Conservation (phyloP, 2,888 invertebrate species). For the Idaea dimidiata region DNA sequence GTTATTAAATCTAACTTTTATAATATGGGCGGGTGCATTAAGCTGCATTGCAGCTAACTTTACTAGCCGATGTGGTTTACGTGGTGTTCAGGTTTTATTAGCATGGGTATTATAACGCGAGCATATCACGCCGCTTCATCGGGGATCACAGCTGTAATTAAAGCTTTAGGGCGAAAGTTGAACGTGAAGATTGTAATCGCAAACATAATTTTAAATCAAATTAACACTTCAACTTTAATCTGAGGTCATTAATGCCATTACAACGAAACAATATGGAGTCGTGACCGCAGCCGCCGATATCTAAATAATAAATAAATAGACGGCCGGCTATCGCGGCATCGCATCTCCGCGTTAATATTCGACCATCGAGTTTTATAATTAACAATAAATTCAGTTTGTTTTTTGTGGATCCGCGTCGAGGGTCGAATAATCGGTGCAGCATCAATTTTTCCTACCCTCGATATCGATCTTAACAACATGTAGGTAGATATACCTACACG, state of each 20-base stretch:
- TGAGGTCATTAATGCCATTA: conserved; percentile 79
- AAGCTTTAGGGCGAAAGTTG: conserved; percentile 73
- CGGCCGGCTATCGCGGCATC: conserved; percentile 64
- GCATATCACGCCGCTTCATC: conserved; percentile 61
- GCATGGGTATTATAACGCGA: conserved; percentile 40
- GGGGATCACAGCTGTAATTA: conserved; percentile 68
- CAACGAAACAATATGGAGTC: conserved; percentile 77
- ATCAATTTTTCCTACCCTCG: conserved; percentile 67
- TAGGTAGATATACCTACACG: conserved; percentile 27
- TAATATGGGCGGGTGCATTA: conserved; percentile 53
- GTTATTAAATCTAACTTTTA: conserved; percentile 54
- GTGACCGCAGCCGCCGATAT: conserved; percentile 75
- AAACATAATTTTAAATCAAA: conserved; percentile 79
- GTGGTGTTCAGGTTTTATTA: conserved; percentile 50
- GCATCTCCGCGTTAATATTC: conserved; percentile 77
- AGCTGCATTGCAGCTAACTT: conserved; percentile 52
- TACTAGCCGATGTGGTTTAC: conserved; percentile 38
- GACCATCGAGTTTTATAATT: conserved; percentile 77
- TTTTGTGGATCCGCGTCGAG: conserved; percentile 61
- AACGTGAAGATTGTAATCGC: conserved; percentile 74
- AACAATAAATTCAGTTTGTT: conserved; percentile 79
- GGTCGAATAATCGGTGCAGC: conserved; percentile 44
- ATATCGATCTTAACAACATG: conserved; percentile 75
- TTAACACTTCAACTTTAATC: conserved; percentile 81
- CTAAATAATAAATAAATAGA: conserved; percentile 81